These are phyloP conservation scores for Fundulus diaphanus DNA, from an alignment of 2,797 vertebrate species.

Conservation along the genomic window DNA sequence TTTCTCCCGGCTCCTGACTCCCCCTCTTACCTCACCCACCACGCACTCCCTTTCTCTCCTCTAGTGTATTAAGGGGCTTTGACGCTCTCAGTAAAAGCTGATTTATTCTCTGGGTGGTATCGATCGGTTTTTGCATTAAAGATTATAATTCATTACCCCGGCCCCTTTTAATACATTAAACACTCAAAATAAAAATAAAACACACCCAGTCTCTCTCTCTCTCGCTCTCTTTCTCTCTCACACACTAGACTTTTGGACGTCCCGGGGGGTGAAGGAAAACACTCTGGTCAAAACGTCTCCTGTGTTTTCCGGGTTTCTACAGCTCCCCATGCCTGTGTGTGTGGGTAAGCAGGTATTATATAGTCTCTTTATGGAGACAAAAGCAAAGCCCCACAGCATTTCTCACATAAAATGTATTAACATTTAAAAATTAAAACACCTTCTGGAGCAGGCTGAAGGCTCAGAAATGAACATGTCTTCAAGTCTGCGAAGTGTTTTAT, in stretches of 20 bases:
- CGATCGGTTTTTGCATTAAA: constrained; percentile 89
- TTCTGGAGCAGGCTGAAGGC: background rate
- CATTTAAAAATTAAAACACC: background rate
- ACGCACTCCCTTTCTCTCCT: constrained; percentile 71
- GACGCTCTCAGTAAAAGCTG: constrained; percentile 89
- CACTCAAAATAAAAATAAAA: constrained; percentile 89
- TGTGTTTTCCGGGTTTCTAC: constrained; percentile 38
- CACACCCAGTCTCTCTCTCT: constrained; percentile 44
- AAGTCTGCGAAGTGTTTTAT: background rate
- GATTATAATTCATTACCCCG: constrained; percentile 89
- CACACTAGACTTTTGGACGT: constrained; percentile 48
- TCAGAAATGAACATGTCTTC: background rate
- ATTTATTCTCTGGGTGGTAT: constrained; percentile 87
- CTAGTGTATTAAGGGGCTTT: constrained; percentile 86
- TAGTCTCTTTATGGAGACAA: background rate
- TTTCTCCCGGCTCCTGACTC: constrained; percentile 43
- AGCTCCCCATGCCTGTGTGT: constrained; percentile 39
- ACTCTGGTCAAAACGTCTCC: constrained; percentile 62
- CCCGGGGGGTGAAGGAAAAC: constrained; percentile 68
- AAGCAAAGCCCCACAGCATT: background rate
- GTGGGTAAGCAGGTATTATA: constrained; percentile 12
- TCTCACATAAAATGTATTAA: background rate
- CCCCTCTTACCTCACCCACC: constrained; percentile 17
- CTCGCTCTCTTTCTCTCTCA: constrained; percentile 23
- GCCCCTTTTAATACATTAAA: constrained; percentile 89